These are phyloP conservation scores for Drosophila monieri DNA, from an alignment of 2,888 invertebrate genomes.

Conservation along the genomic window DNA sequence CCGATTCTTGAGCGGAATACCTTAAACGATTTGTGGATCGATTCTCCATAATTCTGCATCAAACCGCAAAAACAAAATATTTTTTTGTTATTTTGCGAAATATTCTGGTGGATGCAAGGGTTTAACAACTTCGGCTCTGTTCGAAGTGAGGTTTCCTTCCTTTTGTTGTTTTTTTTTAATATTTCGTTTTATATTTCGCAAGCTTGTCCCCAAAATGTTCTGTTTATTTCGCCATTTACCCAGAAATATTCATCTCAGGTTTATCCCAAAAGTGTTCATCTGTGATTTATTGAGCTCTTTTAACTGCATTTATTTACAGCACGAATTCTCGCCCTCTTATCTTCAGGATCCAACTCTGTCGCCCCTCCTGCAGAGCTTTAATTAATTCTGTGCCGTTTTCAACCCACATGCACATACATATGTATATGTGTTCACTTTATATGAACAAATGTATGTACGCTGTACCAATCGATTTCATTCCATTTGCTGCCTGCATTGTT, in stretches of 20 bases:
- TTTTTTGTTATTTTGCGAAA: no score
- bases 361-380: conserved; percentile 52
- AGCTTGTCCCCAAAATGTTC: not conserved
- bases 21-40: no score
- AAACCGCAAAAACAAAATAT: no score
- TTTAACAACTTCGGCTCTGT: no score
- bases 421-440: not conserved
- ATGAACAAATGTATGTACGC: not conserved
- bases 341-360: conserved; percentile 23
- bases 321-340: conserved; percentile 24
- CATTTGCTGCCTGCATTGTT: conserved; percentile 39
- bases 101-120: no score
- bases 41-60: no score
- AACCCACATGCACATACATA: conserved; percentile 58
- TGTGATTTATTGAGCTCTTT: conserved; percentile 29
- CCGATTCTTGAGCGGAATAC: no score
- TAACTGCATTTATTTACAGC: conserved; percentile 36
- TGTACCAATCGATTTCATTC: conserved; percentile 24
- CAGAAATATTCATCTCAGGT: conserved; percentile 10
- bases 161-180: not conserved
- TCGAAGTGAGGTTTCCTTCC: no score
- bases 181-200: not conserved
- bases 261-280: conserved; percentile 28
- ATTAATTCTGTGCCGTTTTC: conserved; percentile 66
- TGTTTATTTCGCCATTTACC: not conserved